Base-by-base conservation (phyloP, 2,113 vertebrate species). In the Aphelocoma coerulescens region DNA sequence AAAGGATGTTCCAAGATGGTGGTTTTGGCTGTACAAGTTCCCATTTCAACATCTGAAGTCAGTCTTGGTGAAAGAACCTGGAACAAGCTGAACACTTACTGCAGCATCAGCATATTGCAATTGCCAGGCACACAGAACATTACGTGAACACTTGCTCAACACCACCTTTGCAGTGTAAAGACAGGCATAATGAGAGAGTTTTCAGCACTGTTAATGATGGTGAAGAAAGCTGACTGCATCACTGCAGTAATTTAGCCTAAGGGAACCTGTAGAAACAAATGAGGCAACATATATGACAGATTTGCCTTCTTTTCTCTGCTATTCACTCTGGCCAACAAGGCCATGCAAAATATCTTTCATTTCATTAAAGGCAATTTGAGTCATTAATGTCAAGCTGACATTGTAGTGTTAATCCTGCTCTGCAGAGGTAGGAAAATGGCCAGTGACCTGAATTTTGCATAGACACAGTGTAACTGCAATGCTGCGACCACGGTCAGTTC, bases 301-400 rank as follows among this genome's bases (percentile, higher is more conserved):
- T 78, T 57, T 84, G 48, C n/a, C 54, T 89, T 72, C 32, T 78
- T 85, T 80, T 84, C 85, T 51, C 37, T 49, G 35, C 32, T 79
- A 27, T 85, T 91, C 62, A 81, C 28, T 22, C 30, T 27, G 43
- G 28, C 6, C 68, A 93, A 81, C 51, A 89, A 91, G 85, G 48
- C 93, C 52, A 71, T 33, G 33, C 23, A 93, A 91, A 91, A 41
- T 59, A 67, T 9, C 79, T 80, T 84, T 71, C 59, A 81, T 88
- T 94, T 95, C 59, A 88, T 93, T 80, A 77, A 66, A 78, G 59
- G 22, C 22, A 93, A 88, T 90, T 90, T 79, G 84, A 90, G 63
- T 57, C 67, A 78, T 84, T 96, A 93, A 75, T 28, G 20, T 77
- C 63, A 43, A 77, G 14, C 63, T 91, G 74, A 94, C 33, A 30